Evolutionary conservation across 2,113 vertebrate genomes (phyloP).

Genomic region (Promerops cafer): DNA sequence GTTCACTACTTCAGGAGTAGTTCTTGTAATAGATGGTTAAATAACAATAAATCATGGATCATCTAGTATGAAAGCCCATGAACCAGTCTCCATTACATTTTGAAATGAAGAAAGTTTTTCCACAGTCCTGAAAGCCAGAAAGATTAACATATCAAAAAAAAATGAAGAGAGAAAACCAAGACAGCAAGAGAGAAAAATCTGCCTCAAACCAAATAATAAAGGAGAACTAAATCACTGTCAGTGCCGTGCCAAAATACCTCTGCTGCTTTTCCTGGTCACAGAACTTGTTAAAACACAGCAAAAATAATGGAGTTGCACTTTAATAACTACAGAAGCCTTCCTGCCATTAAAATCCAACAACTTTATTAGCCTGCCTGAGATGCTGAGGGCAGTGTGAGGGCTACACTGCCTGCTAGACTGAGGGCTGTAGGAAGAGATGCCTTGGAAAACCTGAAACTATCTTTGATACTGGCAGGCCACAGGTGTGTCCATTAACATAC

Average conservation of each 20-base stretch:
- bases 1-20: neutral
- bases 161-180: neutral
- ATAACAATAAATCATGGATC: neutral
- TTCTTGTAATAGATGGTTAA: neutral
- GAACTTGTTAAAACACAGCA: constrained; percentile 51
- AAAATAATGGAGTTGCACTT: neutral
- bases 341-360: neutral
- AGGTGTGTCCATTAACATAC: neutral
- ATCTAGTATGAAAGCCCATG: neutral
- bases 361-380: neutral
- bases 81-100: constrained; percentile 13
- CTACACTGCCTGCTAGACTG: neutral
- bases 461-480: neutral
- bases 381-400: neutral
- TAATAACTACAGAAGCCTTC: neutral
- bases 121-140: constrained; percentile 8
- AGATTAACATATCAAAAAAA: neutral
- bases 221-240: constrained; percentile 15
- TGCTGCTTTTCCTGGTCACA: constrained; percentile 3
- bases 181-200: neutral
- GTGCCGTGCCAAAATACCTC: neutral
- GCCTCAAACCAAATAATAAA: constrained; percentile 43
- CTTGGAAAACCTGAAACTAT: neutral
- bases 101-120: constrained; percentile 49
- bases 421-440: neutral